Percentiles rank a stretch among this genome's conserved stretches.
phyloP scores from a whole-genome alignment of 2,888 invertebrate genomes.

The Lissocephala sabroskyi region DNA sequence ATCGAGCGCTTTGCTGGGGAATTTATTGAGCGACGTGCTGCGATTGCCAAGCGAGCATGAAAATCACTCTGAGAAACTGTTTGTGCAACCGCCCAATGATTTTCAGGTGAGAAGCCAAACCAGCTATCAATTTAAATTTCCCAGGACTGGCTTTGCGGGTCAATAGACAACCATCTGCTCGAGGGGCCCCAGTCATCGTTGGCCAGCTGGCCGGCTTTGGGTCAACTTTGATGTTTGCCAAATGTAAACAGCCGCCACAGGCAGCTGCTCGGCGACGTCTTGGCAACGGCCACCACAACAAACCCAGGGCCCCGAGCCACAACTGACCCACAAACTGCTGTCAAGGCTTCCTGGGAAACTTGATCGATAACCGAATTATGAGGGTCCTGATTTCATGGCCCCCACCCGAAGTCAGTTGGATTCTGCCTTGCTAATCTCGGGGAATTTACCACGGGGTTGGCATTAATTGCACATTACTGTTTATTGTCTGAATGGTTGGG shows the following conservation, averaged over 20 bases:
- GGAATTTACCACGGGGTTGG: no score
- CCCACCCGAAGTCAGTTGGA: no score
- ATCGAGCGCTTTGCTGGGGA: slow-evolving; percentile 14
- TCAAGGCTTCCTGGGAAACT: no score
- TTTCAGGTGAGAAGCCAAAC: slow-evolving; percentile 5
- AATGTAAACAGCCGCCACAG: slow-evolving; percentile 19
- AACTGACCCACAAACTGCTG: neutral
- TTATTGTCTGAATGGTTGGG: slow-evolving; percentile 39
- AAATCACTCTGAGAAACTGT: slow-evolving; percentile 40
- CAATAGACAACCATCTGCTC: no score
- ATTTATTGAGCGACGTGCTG: slow-evolving; percentile 56
- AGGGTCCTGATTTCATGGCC: no score
- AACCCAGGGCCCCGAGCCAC: neutral
- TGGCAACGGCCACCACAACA: neutral
- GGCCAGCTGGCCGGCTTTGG: no score
- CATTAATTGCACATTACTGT: slow-evolving; percentile 65
- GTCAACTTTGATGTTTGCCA: slow-evolving; percentile 8
- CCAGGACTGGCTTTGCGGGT: neutral
- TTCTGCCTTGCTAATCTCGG: no score
- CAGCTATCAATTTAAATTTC: neutral
- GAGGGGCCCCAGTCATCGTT: no score
- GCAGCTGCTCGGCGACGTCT: no score
- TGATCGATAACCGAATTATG: no score
- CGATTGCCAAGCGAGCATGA: slow-evolving; percentile 36
- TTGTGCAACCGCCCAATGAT: slow-evolving; percentile 17